Conservation (phyloP, 2,888 invertebrate species). For the Mythimna impura region DNA sequence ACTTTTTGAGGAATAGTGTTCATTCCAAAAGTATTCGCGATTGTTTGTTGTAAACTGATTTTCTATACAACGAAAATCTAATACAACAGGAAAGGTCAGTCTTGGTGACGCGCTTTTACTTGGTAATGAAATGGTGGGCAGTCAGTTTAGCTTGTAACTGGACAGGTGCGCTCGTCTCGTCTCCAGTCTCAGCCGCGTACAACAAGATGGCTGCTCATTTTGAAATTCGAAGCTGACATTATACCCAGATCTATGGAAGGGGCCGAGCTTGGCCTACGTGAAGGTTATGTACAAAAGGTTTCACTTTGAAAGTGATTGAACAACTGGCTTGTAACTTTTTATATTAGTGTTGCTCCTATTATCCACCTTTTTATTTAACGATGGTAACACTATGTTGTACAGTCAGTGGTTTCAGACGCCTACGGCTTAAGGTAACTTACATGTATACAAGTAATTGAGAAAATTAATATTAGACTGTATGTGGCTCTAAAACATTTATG, state of each 20-base stretch:
- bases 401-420: conserved; percentile 32
- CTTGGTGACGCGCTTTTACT: background rate
- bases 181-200: conserved; percentile 33
- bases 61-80: conserved; percentile 8
- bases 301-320: conserved; percentile 22
- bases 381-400: conserved; percentile 27
- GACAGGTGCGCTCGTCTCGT: background rate
- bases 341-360: conserved; percentile 22
- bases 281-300: conserved; percentile 44
- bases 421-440: conserved; percentile 29
- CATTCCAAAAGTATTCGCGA: background rate
- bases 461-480: conserved; percentile 28
- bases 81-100: conserved; percentile 10
- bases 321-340: conserved; percentile 19
- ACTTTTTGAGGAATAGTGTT: conserved; percentile 3
- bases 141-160: background rate
- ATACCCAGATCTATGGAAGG: conserved; percentile 35
- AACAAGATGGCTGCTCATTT: conserved; percentile 28
- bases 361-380: conserved; percentile 17
- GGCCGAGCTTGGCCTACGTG: conserved; percentile 33
- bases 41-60: conserved; percentile 12
- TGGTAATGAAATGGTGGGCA: background rate
- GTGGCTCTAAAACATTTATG: conserved; percentile 37
- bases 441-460: conserved; percentile 11
- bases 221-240: conserved; percentile 34